phyloP scores from a whole-genome alignment of 1,140 invertebrate species.

The Heliconius congener region DNA sequence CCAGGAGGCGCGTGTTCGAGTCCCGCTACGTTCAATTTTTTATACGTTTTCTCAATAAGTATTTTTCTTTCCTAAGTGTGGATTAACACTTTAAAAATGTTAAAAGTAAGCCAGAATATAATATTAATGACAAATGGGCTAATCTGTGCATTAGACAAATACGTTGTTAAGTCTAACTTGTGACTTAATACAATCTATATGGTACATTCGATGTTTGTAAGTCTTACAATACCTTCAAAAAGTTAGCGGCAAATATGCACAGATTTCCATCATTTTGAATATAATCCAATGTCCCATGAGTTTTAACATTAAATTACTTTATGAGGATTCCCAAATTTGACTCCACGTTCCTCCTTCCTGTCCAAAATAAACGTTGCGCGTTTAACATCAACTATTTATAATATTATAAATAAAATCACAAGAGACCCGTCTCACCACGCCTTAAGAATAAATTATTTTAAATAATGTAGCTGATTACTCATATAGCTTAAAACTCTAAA shows the following conservation, averaged over 20 bases:
- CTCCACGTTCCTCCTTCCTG: not conserved
- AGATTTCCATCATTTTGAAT: not conserved
- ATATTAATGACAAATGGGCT: not conserved
- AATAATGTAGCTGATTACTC: not conserved
- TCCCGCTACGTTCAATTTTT: no score
- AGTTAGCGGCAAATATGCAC: not conserved
- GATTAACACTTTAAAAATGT: no score
- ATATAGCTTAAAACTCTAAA: not conserved
- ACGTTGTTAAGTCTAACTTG: not conserved
- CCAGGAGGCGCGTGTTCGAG: no score
- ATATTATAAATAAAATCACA: slow-evolving; percentile 9
- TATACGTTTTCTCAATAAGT: no score
- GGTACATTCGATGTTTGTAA: not conserved
- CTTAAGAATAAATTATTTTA: not conserved
- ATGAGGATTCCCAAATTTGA: not conserved
- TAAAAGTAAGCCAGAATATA: not conserved
- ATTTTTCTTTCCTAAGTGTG: no score
- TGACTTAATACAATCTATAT: slow-evolving; percentile 3
- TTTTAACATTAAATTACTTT: not conserved
- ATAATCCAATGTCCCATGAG: not conserved
- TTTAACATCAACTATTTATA: not conserved
- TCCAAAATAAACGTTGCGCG: slow-evolving; percentile 1
- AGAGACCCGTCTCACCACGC: slow-evolving; percentile 4
- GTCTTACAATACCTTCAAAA: not conserved
- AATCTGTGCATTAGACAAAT: not conserved